phyloP scores from a whole-genome alignment of 1,140 invertebrate species.

The Musca vetustissima region DNA sequence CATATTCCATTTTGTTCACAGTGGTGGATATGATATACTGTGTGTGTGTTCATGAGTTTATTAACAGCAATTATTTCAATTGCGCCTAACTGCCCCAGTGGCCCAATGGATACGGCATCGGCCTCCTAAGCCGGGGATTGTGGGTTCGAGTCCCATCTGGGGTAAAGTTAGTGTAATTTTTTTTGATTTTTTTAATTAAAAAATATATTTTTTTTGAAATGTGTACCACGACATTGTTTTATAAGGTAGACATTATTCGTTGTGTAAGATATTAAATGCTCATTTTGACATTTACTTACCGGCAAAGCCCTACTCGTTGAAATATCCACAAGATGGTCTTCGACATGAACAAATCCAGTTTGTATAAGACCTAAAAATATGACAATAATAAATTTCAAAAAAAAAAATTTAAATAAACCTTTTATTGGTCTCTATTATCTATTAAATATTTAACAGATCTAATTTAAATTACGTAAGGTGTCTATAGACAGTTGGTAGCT shows the following conservation, averaged over 20 bases:
- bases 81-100: conserved; percentile 53
- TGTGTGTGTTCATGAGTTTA: too few species aligned
- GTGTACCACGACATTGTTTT: too few species aligned
- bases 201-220: conserved; percentile 4
- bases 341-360: conserved; percentile 42
- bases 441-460: too few species aligned
- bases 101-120: conserved; percentile 39
- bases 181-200: conserved; percentile 25
- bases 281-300: conserved; percentile 23
- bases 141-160: conserved; percentile 39
- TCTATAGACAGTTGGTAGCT: too few species aligned
- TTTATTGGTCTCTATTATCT: too few species aligned
- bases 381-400: too few species aligned
- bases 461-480: too few species aligned
- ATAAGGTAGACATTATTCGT: too few species aligned
- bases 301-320: conserved; percentile 31
- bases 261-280: background rate
- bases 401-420: too few species aligned
- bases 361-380: conserved; percentile 44
- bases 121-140: conserved; percentile 40
- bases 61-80: background rate
- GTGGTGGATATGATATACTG: background rate
- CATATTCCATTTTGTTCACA: background rate
- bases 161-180: conserved; percentile 29
- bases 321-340: conserved; percentile 34